Conservation (phyloP, 2,888 invertebrate genomes). For the Caenorhabditis drosophilae region DNA sequence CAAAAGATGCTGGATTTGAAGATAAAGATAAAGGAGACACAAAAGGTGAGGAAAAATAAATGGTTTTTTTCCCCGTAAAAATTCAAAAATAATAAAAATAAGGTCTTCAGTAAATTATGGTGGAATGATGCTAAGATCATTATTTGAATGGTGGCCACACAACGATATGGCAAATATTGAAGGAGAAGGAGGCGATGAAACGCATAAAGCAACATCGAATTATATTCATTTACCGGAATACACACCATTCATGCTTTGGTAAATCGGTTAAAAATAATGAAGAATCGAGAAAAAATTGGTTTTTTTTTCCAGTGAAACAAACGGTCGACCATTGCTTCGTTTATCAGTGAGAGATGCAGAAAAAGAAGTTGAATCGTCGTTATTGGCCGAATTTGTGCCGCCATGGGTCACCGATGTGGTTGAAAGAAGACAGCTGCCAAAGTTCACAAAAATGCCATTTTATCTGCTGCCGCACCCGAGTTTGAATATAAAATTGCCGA, state of each 20-base stretch:
- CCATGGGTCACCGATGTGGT: slow-evolving; percentile 70
- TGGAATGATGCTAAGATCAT: slow-evolving; percentile 86
- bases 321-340: slow-evolving; percentile 90
- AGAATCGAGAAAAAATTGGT: neutral
- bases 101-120: slow-evolving; percentile 84
- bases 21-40: slow-evolving; percentile 75
- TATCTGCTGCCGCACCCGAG: slow-evolving; percentile 91
- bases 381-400: slow-evolving; percentile 49
- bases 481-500: slow-evolving; percentile 77
- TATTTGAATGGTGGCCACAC: slow-evolving; percentile 87
- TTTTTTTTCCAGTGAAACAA: slow-evolving; percentile 80
- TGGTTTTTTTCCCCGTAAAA: neutral
- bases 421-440: slow-evolving; percentile 80
- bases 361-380: slow-evolving; percentile 34
- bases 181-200: slow-evolving; percentile 28
- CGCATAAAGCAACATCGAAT: slow-evolving; percentile 40
- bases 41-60: slow-evolving; percentile 19
- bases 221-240: slow-evolving; percentile 88
- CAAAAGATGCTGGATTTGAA: slow-evolving; percentile 88
- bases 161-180: slow-evolving; percentile 48
- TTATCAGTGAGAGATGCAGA: slow-evolving; percentile 42
- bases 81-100: neutral
- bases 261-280: slow-evolving; percentile 30
- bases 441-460: slow-evolving; percentile 95
- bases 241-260: slow-evolving; percentile 94